Evolutionary conservation across 2,888 invertebrate species (phyloP), one percentile per base, ranked within the genome.

Genomic region (Tinea pellionella): DNA sequence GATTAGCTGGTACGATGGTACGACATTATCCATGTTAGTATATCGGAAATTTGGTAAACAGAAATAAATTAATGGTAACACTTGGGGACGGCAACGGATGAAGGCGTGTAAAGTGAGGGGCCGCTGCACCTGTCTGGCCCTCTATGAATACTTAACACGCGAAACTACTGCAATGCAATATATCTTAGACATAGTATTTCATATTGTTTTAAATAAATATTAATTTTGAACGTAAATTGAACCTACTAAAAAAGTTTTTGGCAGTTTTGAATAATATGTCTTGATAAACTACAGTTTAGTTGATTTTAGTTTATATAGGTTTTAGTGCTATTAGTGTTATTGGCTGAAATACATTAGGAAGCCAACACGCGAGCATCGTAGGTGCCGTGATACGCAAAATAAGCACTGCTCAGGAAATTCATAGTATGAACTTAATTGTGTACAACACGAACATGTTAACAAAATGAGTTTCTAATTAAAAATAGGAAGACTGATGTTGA

Each of bases 51-150:
- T 57, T 30, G 57, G 57, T 57, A 15, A 32, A 32, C 24, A 43
- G 16, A 30, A 32, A 43, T 30, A 72, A 73, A 74, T 78, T 80
- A 81, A 79, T 75, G 77, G 80, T 81, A 77, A 79, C 80, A 77
- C 80, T 76, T 77, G 68, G 78, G 69, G 75, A 67, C 76, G 70
- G 62, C 24, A 24, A 24, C 18, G 53, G 53, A 53, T 24, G 24
- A 24, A 24, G 24, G 6, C 24, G 24, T 2, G 24, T 24, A 6
- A 6, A 6, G 3, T 6, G 24, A 24, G 53, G 24, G 53, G 16
- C 18, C 47, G 15, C 18, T 53, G 19, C 53, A 18, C 53, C 47
- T 47, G 24, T 12, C 51, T 7, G 13, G 51, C 53, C 47, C 47
- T 47, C 13, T 9, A 47, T 18, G 43, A 53, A 53, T 12, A 19